phyloP scores from a whole-genome alignment of 1,140 invertebrate species.

The Archegozetes longisetosus region DNA sequence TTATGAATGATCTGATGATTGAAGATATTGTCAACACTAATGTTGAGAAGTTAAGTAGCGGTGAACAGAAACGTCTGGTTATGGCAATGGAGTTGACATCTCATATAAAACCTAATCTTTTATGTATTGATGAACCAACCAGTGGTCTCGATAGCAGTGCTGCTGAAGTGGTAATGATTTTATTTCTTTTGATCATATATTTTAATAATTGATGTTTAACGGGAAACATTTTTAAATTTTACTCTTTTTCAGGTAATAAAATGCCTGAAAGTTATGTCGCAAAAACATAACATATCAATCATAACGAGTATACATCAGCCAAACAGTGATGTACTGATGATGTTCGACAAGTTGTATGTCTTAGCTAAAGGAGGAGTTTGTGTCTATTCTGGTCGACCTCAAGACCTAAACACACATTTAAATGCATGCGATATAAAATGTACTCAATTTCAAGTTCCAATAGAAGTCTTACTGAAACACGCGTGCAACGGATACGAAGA shows the following conservation, averaged over 20 bases:
- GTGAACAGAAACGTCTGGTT: conserved; percentile 77
- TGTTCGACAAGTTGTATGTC: conserved; percentile 10
- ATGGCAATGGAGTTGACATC: conserved; percentile 57
- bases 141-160: conserved; percentile 7
- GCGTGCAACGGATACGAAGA: background rate
- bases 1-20: conserved; percentile 1
- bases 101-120: conserved; percentile 4
- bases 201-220: background rate
- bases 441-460: background rate
- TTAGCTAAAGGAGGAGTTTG: conserved; percentile 7
- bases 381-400: conserved; percentile 5
- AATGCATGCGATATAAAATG: background rate
- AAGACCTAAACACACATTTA: background rate
- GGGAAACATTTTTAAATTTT: no score
- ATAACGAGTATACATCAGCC: conserved; percentile 10
- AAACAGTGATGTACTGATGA: conserved; percentile 7
- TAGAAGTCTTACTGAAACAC: background rate
- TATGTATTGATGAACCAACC: conserved; percentile 11
- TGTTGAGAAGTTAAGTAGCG: conserved; percentile 37
- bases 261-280: conserved; percentile 34
- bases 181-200: background rate
- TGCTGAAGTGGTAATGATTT: background rate
- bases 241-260: background rate
- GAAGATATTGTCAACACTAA: conserved; percentile 2
- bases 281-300: conserved; percentile 2